Conservation (phyloP, 2,888 invertebrate species). For the Drosophila aldrichi region DNA sequence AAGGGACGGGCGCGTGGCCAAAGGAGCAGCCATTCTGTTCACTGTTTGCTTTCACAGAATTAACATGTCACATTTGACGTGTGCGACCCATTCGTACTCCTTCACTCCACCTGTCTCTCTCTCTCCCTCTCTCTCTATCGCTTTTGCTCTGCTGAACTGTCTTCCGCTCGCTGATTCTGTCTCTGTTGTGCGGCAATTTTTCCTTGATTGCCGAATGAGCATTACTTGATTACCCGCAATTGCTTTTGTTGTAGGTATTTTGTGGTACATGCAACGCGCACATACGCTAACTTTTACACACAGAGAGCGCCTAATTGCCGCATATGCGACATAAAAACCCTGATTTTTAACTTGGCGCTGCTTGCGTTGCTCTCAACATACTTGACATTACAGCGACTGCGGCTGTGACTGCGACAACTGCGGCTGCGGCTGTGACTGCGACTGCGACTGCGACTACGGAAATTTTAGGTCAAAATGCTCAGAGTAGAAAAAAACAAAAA, state of each 20-base stretch:
- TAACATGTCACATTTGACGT: slow-evolving; percentile 80
- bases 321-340: slow-evolving; percentile 64
- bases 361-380: slow-evolving; percentile 52
- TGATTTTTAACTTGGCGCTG: slow-evolving; percentile 50
- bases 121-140: neutral
- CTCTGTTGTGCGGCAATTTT: slow-evolving; percentile 42
- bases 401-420: slow-evolving; percentile 10
- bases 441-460: slow-evolving; percentile 36
- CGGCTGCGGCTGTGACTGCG: slow-evolving; percentile 34
- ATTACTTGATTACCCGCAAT: slow-evolving; percentile 82
- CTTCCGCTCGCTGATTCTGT: neutral
- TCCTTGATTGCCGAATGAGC: slow-evolving; percentile 71
- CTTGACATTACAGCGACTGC: slow-evolving; percentile 73
- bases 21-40: slow-evolving; percentile 28
- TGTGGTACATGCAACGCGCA: slow-evolving; percentile 38
- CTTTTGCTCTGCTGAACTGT: neutral
- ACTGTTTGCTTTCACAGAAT: slow-evolving; percentile 71
- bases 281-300: slow-evolving; percentile 14
- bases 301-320: slow-evolving; percentile 67
- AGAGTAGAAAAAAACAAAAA: slow-evolving; percentile 37
- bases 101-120: neutral
- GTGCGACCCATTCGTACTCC: neutral
- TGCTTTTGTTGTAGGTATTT: slow-evolving; percentile 60
- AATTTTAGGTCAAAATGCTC: slow-evolving; percentile 78
- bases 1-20: slow-evolving; percentile 11